phyloP scores from a whole-genome alignment of 2,888 invertebrate species.

The Trachelus troglodyta region DNA sequence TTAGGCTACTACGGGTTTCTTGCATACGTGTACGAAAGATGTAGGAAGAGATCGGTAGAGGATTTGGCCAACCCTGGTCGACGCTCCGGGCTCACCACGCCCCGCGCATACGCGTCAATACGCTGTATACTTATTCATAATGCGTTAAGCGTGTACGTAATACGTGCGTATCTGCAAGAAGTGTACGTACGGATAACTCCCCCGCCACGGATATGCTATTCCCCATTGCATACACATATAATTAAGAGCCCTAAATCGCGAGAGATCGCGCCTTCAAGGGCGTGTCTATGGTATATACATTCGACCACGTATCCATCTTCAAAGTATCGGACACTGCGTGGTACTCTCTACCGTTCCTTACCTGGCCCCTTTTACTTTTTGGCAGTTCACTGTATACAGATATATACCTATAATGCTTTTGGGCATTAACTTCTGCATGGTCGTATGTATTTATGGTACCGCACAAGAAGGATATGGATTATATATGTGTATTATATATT shows the following conservation, averaged over 20 bases:
- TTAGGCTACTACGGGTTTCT: neutral
- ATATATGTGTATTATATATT: neutral
- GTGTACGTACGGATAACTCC: constrained; percentile 34
- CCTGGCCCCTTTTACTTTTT: neutral
- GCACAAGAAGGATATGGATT: neutral
- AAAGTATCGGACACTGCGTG: constrained; percentile 38
- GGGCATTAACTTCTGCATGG: neutral
- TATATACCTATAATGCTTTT: neutral
- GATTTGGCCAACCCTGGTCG: constrained; percentile 45
- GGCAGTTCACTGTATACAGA: neutral
- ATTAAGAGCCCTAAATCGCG: constrained; percentile 64
- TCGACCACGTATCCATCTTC: constrained; percentile 47
- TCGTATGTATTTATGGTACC: neutral
- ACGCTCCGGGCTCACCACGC: constrained; percentile 54
- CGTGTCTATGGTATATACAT: constrained; percentile 36
- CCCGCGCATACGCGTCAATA: constrained; percentile 49
- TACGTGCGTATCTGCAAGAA: constrained; percentile 17
- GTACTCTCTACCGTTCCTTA: constrained; percentile 7
- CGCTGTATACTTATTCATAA: constrained; percentile 57
- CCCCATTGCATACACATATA: constrained; percentile 56
- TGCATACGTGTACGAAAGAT: neutral
- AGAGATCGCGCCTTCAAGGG: constrained; percentile 55
- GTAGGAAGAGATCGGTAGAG: constrained; percentile 7
- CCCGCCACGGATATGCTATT: constrained; percentile 48
- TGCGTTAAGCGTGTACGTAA: constrained; percentile 38